These are phyloP conservation scores for Drosophila arawakana DNA, from an alignment of 1,140 invertebrate genomes.

Conservation along the genomic window DNA sequence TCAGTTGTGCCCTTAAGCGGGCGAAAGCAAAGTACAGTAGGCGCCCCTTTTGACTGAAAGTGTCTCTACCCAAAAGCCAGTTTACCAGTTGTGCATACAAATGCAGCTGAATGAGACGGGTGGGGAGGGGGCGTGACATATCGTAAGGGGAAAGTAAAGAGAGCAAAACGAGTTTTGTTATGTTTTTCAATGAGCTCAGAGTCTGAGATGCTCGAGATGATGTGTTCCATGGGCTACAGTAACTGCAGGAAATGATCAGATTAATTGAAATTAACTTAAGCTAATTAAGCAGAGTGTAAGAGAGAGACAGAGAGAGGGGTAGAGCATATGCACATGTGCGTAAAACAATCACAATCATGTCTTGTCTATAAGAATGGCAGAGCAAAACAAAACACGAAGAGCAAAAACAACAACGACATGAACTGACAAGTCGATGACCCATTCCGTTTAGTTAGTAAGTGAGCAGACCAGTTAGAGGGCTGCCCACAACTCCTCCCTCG, in stretches of 20 bases:
- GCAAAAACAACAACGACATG: constrained; percentile 23
- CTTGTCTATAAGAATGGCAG: constrained; percentile 30
- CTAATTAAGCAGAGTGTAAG: constrained; percentile 15
- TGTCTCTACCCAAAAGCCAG: constrained; percentile 20
- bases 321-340: background rate
- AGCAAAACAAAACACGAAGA: constrained; percentile 70
- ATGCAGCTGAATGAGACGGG: constrained; percentile 15
- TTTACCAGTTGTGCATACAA: constrained; percentile 42
- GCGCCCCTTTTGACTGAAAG: constrained; percentile 17
- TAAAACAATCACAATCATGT: constrained; percentile 3
- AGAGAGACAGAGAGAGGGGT: background rate
- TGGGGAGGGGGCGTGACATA: background rate
- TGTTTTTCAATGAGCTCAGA: constrained; percentile 60
- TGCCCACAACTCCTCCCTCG: constrained; percentile 23
- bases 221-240: background rate
- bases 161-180: constrained; percentile 68
- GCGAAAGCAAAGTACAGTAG: constrained; percentile 40
- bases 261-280: constrained; percentile 48
- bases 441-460: constrained; percentile 42
- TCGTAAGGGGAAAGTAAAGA: constrained; percentile 3
- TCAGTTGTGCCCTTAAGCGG: constrained; percentile 15
- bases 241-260: constrained; percentile 37
- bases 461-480: constrained; percentile 75
- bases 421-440: constrained; percentile 70
- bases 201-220: constrained; percentile 31